phyloP scores from a whole-genome alignment of 2,797 vertebrate genomes.

The Sylvia borin region DNA sequence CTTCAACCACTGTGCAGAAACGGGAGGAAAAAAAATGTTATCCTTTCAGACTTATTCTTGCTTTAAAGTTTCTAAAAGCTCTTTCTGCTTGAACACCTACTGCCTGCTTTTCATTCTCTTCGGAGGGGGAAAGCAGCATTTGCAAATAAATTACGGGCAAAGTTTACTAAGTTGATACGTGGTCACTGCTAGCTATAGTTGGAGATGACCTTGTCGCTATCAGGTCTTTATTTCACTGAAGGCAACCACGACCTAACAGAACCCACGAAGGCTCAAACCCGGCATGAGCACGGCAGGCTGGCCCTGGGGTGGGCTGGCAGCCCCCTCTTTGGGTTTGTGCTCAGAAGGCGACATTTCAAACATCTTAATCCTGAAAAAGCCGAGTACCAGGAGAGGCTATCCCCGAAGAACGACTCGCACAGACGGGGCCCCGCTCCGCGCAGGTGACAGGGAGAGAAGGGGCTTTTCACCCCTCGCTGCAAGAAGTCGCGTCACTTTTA shows the following conservation, averaged over 20 bases:
- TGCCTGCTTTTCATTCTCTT: neutral
- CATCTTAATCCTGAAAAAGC: neutral
- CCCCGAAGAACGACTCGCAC: neutral
- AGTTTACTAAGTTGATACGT: neutral
- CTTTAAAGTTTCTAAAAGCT: neutral
- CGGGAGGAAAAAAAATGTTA: neutral
- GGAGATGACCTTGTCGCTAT: neutral
- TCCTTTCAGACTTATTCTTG: neutral
- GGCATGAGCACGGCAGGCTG: neutral
- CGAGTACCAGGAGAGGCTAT: neutral
- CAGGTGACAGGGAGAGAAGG: neutral
- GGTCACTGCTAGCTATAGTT: neutral
- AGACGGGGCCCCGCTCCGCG: too few relatives aligned
- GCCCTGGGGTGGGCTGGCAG: neutral
- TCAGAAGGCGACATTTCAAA: neutral
- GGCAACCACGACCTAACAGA: neutral
- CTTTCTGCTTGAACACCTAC: neutral
- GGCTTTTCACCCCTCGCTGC: neutral
- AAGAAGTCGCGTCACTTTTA: neutral
- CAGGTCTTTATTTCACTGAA: neutral
- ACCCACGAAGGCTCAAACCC: neutral
- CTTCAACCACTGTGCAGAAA: neutral
- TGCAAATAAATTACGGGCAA: neutral
- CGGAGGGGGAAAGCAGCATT: neutral
- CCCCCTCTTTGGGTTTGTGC: fast-evolving